These are phyloP conservation scores for Rhynchomys soricoides DNA, from an alignment of 2,113 vertebrate species.

Conservation along the genomic window DNA sequence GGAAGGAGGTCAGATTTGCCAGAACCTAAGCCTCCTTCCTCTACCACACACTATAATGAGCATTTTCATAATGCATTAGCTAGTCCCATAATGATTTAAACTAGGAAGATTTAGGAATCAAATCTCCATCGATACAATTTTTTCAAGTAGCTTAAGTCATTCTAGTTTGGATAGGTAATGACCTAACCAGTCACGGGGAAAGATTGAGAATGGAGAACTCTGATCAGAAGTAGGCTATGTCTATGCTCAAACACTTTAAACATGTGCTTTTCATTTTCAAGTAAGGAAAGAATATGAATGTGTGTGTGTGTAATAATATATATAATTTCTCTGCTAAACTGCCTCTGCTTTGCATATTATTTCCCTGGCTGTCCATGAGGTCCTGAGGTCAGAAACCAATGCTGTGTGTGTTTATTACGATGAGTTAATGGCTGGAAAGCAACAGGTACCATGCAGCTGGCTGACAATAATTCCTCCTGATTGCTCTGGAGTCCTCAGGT, in stretches of 20 bases:
- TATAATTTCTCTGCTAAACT: background rate
- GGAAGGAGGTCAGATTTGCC: background rate
- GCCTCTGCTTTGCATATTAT: slow-evolving; percentile 10
- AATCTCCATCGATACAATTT: background rate
- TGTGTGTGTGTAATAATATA: background rate
- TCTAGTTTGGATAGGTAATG: background rate
- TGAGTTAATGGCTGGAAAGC: background rate
- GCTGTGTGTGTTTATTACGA: background rate
- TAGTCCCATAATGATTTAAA: slow-evolving; percentile 20
- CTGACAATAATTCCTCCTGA: background rate
- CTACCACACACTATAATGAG: background rate
- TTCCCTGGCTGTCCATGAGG: background rate
- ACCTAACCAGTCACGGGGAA: background rate
- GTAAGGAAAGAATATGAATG: slow-evolving; percentile 8
- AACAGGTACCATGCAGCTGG: background rate
- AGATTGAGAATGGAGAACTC: background rate
- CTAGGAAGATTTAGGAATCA: background rate
- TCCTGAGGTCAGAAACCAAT: background rate
- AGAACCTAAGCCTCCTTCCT: background rate
- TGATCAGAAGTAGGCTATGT: background rate
- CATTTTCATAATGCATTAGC: background rate
- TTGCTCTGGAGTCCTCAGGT: background rate
- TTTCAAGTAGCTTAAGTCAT: background rate
- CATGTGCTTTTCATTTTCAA: slow-evolving; percentile 51
- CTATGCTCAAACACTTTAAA: slow-evolving; percentile 25